Evolutionary conservation across 2,797 vertebrate species (phyloP).

Genomic region (Sphenopsis melanotis): DNA sequence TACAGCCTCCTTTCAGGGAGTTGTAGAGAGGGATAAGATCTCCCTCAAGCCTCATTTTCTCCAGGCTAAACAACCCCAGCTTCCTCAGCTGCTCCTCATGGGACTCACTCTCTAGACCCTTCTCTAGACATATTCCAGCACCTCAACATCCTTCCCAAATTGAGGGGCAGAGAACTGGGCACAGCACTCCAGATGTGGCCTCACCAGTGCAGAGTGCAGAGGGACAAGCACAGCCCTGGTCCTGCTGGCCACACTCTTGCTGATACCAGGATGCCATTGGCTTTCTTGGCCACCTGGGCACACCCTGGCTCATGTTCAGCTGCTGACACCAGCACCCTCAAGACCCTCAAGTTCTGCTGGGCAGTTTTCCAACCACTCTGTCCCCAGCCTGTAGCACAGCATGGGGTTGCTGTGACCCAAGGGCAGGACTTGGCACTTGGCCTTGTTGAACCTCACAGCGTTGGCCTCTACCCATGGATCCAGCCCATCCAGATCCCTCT

Average conservation of each 20-base stretch:
- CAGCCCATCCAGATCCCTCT: background rate
- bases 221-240: accelerated
- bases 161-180: background rate
- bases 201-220: accelerated
- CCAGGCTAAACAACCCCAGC: background rate
- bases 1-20: background rate
- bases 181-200: accelerated
- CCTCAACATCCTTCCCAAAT: background rate
- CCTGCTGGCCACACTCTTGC: background rate
- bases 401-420: accelerated
- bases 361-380: background rate
- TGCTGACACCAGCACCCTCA: background rate
- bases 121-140: background rate
- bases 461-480: background rate
- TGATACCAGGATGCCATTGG: background rate
- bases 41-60: background rate
- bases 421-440: accelerated
- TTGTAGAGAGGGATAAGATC: accelerated
- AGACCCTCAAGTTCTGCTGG: background rate
- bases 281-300: background rate
- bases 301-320: background rate
- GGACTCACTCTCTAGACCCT: background rate
- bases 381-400: background rate
- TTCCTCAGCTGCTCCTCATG: background rate
- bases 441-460: background rate